Evolutionary conservation across 2,888 invertebrate genomes (phyloP).

Genomic region (Microctonus aethiopoides): DNA sequence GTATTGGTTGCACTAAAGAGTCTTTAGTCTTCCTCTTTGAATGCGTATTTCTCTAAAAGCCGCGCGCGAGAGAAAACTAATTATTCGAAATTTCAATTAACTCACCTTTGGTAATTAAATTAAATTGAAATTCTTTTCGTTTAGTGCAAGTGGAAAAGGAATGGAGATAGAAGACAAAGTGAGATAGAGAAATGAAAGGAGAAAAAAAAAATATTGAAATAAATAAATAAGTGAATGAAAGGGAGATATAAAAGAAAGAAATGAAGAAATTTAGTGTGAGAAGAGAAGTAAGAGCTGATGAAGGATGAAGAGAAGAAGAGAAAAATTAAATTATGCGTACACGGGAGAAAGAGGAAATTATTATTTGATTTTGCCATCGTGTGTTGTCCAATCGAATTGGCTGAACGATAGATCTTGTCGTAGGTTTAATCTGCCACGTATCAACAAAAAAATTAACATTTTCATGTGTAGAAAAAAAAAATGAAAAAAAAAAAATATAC

Average conservation of each 20-base stretch:
- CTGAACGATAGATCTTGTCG: conserved; percentile 23
- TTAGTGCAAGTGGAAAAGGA: not conserved
- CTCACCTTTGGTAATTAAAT: conserved; percentile 54
- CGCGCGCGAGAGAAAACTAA: conserved; percentile 43
- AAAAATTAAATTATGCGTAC: not conserved
- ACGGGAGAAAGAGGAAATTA: not conserved
- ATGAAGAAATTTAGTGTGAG: not conserved
- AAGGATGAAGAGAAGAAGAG: not conserved
- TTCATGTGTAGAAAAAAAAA: not conserved
- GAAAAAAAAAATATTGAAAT: not conserved
- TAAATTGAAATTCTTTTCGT: conserved; percentile 50
- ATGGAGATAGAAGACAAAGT: not conserved
- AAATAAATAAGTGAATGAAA: no score
- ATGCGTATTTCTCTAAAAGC: conserved; percentile 8
- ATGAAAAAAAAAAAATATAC: no score
- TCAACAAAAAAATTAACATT: not conserved
- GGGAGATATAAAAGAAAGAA: not conserved
- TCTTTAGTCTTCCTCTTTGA: not conserved
- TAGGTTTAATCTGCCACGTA: conserved; percentile 3
- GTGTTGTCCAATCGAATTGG: conserved; percentile 8
- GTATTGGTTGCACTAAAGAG: not conserved
- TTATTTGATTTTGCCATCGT: not conserved
- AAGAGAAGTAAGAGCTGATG: conserved; percentile 4
- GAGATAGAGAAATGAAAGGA: not conserved
- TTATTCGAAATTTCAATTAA: conserved; percentile 56